Percentiles rank a stretch among this genome's conserved stretches.
Conservation (phyloP, 2,113 vertebrate species). For the Leuciscus idus region DNA sequence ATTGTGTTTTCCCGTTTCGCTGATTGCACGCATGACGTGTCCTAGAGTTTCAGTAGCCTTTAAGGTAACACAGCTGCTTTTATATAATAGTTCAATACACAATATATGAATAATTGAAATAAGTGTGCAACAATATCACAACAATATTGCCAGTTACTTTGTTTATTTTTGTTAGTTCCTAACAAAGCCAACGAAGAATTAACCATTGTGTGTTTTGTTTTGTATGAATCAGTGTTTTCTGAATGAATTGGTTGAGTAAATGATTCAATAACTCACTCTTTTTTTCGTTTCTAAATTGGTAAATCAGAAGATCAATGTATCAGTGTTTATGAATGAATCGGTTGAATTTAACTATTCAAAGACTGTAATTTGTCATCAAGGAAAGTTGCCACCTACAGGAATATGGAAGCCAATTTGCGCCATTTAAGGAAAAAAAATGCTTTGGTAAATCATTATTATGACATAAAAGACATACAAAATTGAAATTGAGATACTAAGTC, state of each 20-base stretch:
- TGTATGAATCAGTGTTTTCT: background rate
- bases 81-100: no score
- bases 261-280: background rate
- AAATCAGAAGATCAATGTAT: background rate
- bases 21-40: background rate
- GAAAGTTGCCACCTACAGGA: background rate
- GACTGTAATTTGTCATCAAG: background rate
- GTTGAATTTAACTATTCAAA: background rate
- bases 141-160: background rate
- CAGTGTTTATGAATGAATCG: background rate
- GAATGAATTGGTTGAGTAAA: background rate
- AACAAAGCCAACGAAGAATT: background rate
- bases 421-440: background rate
- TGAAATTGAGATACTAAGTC: background rate
- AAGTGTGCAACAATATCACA: no score
- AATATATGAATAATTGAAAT: no score
- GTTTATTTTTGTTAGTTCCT: background rate
- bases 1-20: conserved; percentile 1
- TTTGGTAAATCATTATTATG: background rate
- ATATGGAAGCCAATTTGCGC: background rate
- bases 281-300: background rate
- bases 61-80: background rate
- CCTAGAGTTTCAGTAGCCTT: background rate
- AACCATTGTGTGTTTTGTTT: background rate
- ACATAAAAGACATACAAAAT: background rate